Evolutionary conservation across 2,113 vertebrate species (phyloP), one percentile per base, ranked within the genome.

Genomic region (Psilopogon haemacephalus): DNA sequence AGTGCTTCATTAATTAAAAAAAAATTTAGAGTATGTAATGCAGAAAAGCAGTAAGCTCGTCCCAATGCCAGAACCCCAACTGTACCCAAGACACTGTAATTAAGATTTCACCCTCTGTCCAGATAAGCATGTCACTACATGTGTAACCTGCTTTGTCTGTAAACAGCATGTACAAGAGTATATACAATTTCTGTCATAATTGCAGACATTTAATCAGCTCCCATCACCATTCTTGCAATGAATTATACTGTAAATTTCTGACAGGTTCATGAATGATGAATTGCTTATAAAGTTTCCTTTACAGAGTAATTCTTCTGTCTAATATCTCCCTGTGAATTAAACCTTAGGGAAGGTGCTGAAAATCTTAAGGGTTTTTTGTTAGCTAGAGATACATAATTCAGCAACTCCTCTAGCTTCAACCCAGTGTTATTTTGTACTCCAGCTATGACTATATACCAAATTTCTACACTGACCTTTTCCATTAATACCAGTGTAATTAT

Each of bases 361-460:
- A 87, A 88, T 77, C 35, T 48, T 56, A 72, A 72, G n/a, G n/a
- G n/a, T n/a, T 26, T 58, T 89, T 89, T 86, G 50, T 94, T 74
- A 96, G 15, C 33, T 6, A 79, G 28, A 21, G 69, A 80, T 74
- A 68, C 17, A 73, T 89, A 92, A 91, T 86, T 92, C 55, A 85
- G 32, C 11, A 85, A 59, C 27, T 94, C 73, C 81, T 78, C 88
- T 17, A 90, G 65, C 54, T 81, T 84, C 88, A 58, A 16, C 40
- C 71, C 37, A 7, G 7, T 30, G 28, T 93, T 82, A 77, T 13
- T 83, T 38, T 56, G n/a, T 40, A 46, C 33, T 86, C 48, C 2
- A 6, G 15, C n/a, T 56, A 27, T 11, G 94, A 75, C 44, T 58
- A 50, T 9, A 35, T 11, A 46, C 14, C 30, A 10, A 32, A 75